Conservation (phyloP, 2,113 vertebrate species). For the Glareola pratincola region DNA sequence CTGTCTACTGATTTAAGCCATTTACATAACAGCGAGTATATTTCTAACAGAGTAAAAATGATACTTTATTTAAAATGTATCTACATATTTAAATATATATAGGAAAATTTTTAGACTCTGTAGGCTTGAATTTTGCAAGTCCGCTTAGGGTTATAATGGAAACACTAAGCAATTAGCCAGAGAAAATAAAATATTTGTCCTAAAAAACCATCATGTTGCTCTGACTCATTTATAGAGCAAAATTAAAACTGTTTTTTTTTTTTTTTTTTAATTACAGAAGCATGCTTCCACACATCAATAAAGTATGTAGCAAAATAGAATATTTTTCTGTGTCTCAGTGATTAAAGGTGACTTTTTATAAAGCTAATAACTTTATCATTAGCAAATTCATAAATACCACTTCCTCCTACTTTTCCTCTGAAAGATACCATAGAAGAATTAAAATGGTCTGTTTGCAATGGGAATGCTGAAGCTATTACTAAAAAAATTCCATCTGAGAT, state of each 20-base stretch:
- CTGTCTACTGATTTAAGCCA: not conserved
- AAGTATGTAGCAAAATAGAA: not conserved
- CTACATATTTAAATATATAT: not conserved
- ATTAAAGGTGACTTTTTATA: not conserved
- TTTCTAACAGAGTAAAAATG: not conserved
- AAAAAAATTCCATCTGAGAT: not conserved
- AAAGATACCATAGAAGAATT: not conserved
- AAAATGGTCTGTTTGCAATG: not conserved
- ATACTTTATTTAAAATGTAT: not conserved
- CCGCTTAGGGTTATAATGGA: not conserved
- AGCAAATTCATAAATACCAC: not conserved
- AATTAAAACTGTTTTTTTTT: not conserved
- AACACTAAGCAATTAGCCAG: not conserved
- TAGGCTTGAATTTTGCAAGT: not conserved
- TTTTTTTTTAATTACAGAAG: not conserved
- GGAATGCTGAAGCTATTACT: not conserved
- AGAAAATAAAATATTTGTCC: not conserved
- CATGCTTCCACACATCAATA: not conserved
- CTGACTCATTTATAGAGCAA: not conserved
- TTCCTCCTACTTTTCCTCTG: not conserved
- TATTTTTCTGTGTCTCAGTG: not conserved
- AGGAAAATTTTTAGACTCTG: not conserved
- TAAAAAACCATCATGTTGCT: not conserved
- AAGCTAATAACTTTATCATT: not conserved
- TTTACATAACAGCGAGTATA: rapidly evolving